Conservation (phyloP, 1,140 invertebrate genomes). For the Copidosoma floridanum region DNA sequence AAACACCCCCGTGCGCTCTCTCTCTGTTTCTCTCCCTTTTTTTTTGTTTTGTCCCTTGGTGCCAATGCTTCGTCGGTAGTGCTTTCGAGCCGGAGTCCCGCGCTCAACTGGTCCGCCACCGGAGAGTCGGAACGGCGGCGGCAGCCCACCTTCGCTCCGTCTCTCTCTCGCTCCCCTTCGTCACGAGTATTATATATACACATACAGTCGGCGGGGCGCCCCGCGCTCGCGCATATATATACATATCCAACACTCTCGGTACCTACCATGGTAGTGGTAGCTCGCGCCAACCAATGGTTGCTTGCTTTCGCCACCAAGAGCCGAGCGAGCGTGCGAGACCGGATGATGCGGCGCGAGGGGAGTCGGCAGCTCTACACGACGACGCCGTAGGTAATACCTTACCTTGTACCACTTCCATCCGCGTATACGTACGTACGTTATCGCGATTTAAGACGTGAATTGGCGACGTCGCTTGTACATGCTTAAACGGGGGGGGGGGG, state of each 20-base stretch:
- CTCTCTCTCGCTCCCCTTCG: not conserved
- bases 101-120: slow-evolving; percentile 26
- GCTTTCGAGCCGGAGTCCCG: slow-evolving; percentile 6
- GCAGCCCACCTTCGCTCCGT: not conserved
- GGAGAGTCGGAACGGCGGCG: no score
- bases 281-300: no score
- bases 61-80: not conserved
- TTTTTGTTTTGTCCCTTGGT: not conserved
- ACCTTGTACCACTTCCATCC: no score
- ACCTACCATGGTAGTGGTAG: not conserved
- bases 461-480: no score
- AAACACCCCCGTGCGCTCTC: not conserved
- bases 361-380: no score
- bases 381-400: no score
- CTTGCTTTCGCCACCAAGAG: no score
- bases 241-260: not conserved
- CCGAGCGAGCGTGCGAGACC: not conserved
- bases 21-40: not conserved
- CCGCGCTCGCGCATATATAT: not conserved
- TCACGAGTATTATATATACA: no score
- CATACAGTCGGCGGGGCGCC: not conserved
- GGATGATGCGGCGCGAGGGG: no score
- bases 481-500: no score
- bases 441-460: no score
- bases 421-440: no score